Evolutionary conservation across 2,888 invertebrate genomes (phyloP).

Genomic region (Pogonocherus hispidulus): DNA sequence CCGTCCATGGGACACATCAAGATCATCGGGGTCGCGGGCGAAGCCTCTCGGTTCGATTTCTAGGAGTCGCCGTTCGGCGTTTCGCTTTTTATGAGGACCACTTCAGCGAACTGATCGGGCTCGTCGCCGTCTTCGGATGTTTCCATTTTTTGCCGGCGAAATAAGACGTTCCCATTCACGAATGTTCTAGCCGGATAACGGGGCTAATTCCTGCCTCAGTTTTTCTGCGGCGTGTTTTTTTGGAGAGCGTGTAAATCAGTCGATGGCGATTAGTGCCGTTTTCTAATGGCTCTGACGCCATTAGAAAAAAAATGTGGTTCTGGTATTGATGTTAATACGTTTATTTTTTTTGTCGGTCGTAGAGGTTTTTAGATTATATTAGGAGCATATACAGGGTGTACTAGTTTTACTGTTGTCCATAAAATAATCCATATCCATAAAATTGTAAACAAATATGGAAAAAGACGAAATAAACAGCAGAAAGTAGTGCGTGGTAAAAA

Average conservation of each 20-base stretch:
- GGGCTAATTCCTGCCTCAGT: neutral
- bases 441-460: too few species aligned
- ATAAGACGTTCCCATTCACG: constrained; percentile 38
- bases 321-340: too few species aligned
- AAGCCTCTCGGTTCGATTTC: constrained; percentile 34
- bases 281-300: constrained; percentile 10
- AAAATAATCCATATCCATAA: too few species aligned
- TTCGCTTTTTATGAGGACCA: constrained; percentile 6
- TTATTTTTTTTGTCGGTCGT: too few species aligned
- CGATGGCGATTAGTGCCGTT: neutral
- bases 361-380: too few species aligned
- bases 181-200: neutral
- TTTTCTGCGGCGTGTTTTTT: neutral
- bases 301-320: neutral
- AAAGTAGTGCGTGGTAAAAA: too few species aligned
- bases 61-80: constrained; percentile 34
- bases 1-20: constrained; percentile 47
- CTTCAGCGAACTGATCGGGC: constrained; percentile 35
- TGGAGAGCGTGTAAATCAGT: neutral
- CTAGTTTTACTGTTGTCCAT: too few species aligned
- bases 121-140: constrained; percentile 23
- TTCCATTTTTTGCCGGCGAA: constrained; percentile 37
- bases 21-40: constrained; percentile 47
- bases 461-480: too few species aligned
- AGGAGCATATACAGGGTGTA: too few species aligned